Conservation (phyloP, 2,888 invertebrate species). For the Choristoneura rosaceana region DNA sequence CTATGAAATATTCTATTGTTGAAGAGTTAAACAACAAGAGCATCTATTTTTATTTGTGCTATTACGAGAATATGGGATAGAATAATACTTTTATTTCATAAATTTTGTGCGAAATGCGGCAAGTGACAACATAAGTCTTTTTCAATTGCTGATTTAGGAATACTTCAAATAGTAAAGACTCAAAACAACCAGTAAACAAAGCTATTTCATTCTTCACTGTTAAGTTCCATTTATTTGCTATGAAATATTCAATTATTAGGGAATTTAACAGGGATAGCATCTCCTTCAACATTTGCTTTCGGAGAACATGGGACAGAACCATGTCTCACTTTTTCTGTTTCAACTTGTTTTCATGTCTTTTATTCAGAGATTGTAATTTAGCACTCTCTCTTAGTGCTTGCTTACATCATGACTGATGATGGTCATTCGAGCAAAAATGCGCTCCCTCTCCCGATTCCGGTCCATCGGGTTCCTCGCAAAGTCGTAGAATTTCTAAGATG, state of each 20-base stretch:
- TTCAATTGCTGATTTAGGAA: neutral
- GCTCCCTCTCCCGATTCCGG: too few relatives aligned
- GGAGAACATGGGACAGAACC: neutral
- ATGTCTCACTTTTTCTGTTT: neutral
- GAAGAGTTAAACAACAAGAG: too few relatives aligned
- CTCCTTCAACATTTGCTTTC: neutral
- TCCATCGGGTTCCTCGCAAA: too few relatives aligned
- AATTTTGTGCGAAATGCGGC: too few relatives aligned
- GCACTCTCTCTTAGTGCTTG: too few relatives aligned
- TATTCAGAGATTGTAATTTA: neutral
- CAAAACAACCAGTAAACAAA: neutral
- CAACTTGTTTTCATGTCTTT: neutral
- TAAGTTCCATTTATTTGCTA: neutral
- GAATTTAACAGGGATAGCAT: neutral
- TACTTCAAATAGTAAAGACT: neutral
- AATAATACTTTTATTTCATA: too few relatives aligned
- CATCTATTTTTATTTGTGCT: neutral
- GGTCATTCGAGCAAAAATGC: too few relatives aligned
- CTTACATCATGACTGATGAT: too few relatives aligned
- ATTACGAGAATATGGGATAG: too few relatives aligned
- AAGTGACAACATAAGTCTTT: neutral
- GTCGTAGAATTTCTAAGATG: too few relatives aligned
- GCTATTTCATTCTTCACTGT: neutral
- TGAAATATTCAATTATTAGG: neutral
- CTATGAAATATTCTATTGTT: too few relatives aligned